Evolutionary conservation across 1,140 invertebrate species (phyloP).

Genomic region (Ephestia elutella): DNA sequence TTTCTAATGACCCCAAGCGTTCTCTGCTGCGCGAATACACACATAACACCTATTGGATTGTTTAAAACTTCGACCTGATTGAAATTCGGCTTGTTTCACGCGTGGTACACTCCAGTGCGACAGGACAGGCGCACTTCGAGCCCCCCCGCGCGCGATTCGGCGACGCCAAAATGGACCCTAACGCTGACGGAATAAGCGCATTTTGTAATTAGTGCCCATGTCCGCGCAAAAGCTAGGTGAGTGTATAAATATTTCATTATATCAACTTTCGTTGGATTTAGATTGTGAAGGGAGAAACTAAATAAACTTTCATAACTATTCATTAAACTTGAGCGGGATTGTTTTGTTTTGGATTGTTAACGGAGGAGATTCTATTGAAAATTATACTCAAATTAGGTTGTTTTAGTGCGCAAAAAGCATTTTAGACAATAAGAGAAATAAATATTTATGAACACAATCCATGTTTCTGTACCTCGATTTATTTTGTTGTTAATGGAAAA

Average conservation of each 20-base stretch:
- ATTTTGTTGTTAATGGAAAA: too few relatives aligned
- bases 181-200: conserved; percentile 48
- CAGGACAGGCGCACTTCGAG: conserved; percentile 45
- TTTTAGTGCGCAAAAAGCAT: neutral
- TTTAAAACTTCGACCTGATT: conserved; percentile 48
- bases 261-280: conserved; percentile 8
- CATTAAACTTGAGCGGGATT: neutral
- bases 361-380: neutral
- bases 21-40: conserved; percentile 52
- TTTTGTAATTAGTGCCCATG: conserved; percentile 49
- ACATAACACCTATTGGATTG: conserved; percentile 35
- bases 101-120: conserved; percentile 32
- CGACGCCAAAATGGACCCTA: conserved; percentile 62
- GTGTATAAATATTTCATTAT: conserved; percentile 33
- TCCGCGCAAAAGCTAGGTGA: conserved; percentile 40
- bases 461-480: too few relatives aligned
- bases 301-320: conserved; percentile 4
- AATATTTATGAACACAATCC: too few relatives aligned
- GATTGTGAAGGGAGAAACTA: neutral
- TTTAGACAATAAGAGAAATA: too few relatives aligned
- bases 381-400: neutral
- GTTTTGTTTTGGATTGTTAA: conserved; percentile 13
- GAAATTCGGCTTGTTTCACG: conserved; percentile 44
- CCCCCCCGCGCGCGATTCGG: conserved; percentile 20
- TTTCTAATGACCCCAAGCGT: conserved; percentile 72